Evolutionary conservation across 2,888 invertebrate genomes (phyloP).

Genomic region (Parnassius glacialis): DNA sequence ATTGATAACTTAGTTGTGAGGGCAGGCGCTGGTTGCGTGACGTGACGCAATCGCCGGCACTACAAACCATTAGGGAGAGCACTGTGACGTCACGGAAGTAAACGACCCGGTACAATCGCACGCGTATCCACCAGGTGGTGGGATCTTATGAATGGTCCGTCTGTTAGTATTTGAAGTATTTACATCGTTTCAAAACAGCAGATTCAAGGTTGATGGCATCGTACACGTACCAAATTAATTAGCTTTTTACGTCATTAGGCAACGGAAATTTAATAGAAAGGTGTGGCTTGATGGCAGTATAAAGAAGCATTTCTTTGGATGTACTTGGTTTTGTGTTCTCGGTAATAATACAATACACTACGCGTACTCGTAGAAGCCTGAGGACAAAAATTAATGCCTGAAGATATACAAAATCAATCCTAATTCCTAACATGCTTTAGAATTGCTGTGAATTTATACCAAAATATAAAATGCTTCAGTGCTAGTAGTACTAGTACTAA

Average conservation of each 20-base stretch:
- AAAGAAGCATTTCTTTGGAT: no score
- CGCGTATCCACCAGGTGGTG: constrained; percentile 4
- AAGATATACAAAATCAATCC: neutral
- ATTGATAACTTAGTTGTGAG: constrained; percentile 3
- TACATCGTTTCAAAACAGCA: neutral
- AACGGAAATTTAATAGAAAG: neutral
- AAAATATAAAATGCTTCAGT: no score
- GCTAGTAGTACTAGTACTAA: no score
- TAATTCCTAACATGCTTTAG: neutral
- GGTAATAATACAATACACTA: no score
- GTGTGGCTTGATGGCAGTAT: neutral
- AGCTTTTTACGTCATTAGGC: constrained; percentile 1
- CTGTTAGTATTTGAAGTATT: constrained; percentile 7
- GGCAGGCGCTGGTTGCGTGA: constrained; percentile 8
- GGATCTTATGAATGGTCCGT: constrained; percentile 15
- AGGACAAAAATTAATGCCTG: neutral
- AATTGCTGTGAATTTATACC: neutral
- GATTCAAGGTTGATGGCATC: constrained; percentile 6
- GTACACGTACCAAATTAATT: constrained; percentile 10
- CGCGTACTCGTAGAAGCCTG: neutral
- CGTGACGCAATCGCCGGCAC: neutral
- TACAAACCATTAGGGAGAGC: constrained; percentile 6
- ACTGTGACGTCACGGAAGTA: constrained; percentile 9
- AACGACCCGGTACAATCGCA: neutral
- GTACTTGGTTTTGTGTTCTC: no score